These are phyloP conservation scores for Globodera ellingtonae DNA, from an alignment of 1,140 invertebrate species.

Conservation along the genomic window DNA sequence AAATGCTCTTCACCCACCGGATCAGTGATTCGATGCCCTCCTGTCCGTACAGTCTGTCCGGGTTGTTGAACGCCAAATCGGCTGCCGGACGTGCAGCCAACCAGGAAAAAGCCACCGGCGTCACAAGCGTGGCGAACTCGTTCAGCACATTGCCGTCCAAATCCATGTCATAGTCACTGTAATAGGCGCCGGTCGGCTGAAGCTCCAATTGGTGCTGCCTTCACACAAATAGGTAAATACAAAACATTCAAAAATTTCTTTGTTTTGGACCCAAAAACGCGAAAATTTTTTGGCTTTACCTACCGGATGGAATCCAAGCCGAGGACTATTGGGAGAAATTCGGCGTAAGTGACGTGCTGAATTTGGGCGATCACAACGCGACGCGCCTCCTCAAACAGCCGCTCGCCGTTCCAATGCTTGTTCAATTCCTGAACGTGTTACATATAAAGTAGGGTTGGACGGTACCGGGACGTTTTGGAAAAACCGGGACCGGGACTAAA, in stretches of 20 bases:
- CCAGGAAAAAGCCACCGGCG: constrained; percentile 49
- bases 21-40: constrained; percentile 46
- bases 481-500: too few relatives aligned
- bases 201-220: constrained; percentile 48
- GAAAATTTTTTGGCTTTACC: constrained; percentile 18
- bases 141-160: constrained; percentile 49
- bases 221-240: constrained; percentile 18
- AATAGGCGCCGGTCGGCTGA: constrained; percentile 32
- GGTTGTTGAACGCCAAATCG: constrained; percentile 49
- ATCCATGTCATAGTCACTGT: constrained; percentile 49
- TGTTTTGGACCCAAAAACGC: too few relatives aligned
- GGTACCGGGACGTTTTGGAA: too few relatives aligned
- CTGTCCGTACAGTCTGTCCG: constrained; percentile 39
- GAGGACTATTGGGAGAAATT: constrained; percentile 66
- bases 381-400: constrained; percentile 82
- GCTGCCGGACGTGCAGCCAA: constrained; percentile 17
- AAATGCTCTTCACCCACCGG: constrained; percentile 24
- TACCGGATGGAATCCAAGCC: constrained; percentile 54
- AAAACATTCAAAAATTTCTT: not conserved
- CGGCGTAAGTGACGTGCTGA: constrained; percentile 64
- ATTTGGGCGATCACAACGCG: constrained; percentile 72
- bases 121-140: constrained; percentile 49
- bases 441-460: too few relatives aligned
- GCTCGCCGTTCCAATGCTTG: constrained; percentile 92
- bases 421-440: constrained; percentile 75